Evolutionary conservation across 2,113 vertebrate species (phyloP).

Genomic region (Gallinago paraguaiae): DNA sequence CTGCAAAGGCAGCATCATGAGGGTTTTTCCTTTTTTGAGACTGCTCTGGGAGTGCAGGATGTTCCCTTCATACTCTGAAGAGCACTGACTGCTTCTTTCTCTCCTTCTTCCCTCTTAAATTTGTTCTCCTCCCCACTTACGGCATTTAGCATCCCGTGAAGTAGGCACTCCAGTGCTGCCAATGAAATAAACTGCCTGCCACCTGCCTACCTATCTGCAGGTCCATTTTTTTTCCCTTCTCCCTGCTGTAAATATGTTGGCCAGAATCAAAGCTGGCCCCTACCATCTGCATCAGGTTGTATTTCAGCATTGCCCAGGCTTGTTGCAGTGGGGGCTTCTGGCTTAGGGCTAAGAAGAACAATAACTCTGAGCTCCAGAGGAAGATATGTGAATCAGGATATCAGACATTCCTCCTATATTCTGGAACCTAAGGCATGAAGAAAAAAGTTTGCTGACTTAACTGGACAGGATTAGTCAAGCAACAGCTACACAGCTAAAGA

Average conservation of each 20-base stretch:
- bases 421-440: neutral
- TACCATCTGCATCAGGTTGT: conserved; percentile 31
- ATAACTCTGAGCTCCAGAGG: neutral
- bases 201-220: conserved; percentile 57
- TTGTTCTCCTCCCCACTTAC: conserved; percentile 42
- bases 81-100: neutral
- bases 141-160: conserved; percentile 50
- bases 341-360: neutral
- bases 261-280: conserved; percentile 5
- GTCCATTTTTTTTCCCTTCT: conserved; percentile 9
- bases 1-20: neutral
- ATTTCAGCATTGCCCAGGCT: conserved; percentile 6
- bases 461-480: neutral
- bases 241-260: conserved; percentile 11
- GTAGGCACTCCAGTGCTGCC: conserved; percentile 48
- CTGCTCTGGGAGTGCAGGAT: neutral
- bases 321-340: neutral
- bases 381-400: neutral
- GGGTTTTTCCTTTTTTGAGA: neutral
- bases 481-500: neutral
- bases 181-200: conserved; percentile 52
- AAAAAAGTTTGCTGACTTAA: neutral
- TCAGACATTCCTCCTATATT: neutral
- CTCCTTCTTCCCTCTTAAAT: conserved; percentile 50
- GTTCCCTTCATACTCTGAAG: conserved; percentile 2